These are phyloP conservation scores for Poecilia picta DNA, from an alignment of 2,797 vertebrate species.

Conservation along the genomic window DNA sequence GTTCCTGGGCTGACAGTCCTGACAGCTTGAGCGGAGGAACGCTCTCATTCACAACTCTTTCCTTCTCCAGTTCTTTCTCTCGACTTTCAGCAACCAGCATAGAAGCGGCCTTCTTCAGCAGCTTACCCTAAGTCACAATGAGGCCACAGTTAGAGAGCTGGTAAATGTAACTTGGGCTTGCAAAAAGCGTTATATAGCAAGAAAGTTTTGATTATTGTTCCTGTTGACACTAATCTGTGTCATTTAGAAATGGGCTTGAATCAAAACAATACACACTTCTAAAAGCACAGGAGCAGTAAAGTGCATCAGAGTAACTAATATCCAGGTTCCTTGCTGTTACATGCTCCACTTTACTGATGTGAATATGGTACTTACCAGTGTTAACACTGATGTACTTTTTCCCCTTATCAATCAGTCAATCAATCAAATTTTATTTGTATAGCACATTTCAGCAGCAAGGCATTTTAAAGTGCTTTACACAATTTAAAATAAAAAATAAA, in stretches of 20 bases:
- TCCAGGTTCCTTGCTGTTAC: background rate
- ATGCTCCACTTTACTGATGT: background rate
- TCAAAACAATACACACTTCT: background rate
- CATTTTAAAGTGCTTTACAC: too few relatives aligned
- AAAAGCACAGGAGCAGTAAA: background rate
- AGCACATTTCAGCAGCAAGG: too few relatives aligned
- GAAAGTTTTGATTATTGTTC: background rate
- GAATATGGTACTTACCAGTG: background rate
- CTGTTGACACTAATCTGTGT: background rate
- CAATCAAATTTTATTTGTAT: too few relatives aligned
- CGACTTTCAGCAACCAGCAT: slow-evolving; percentile 72
- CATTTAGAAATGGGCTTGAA: background rate
- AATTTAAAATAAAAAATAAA: too few relatives aligned
- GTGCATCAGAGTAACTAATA: background rate
- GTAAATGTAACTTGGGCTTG: background rate
- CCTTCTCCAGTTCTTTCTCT: slow-evolving; percentile 63
- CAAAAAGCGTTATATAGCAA: background rate
- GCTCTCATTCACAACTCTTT: slow-evolving; percentile 61
- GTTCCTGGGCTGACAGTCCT: slow-evolving; percentile 72
- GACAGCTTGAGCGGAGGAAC: slow-evolving; percentile 68
- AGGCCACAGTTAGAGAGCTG: background rate
- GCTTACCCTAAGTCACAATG: slow-evolving; percentile 66
- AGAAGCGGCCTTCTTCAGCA: slow-evolving; percentile 75
- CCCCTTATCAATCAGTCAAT: background rate
- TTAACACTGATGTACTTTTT: background rate